These are phyloP conservation scores for Sitobion miscanthi DNA, from an alignment of 1,140 invertebrate genomes.

Conservation along the genomic window DNA sequence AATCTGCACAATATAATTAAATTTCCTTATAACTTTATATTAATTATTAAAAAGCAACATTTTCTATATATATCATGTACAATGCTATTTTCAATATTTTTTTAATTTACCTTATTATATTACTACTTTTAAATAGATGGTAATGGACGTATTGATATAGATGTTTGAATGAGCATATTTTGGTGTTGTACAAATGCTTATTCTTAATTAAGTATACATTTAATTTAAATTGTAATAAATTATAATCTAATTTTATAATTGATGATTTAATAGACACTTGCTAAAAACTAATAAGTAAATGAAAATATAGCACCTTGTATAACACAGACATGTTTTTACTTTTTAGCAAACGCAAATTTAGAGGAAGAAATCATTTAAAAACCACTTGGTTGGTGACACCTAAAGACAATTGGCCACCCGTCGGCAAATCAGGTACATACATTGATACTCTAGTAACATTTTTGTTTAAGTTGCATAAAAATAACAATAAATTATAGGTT, in stretches of 20 bases:
- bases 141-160: not conserved
- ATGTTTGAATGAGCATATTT: not conserved
- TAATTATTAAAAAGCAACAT: no score
- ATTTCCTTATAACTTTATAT: no score
- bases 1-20: no score
- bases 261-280: not conserved
- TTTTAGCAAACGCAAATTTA: conserved; percentile 68
- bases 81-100: no score
- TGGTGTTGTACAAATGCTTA: not conserved
- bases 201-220: not conserved
- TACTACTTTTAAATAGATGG: not conserved
- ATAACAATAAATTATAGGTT: conserved; percentile 63
- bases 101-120: not conserved
- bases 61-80: no score
- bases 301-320: not conserved
- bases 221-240: not conserved
- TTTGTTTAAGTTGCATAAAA: conserved; percentile 15
- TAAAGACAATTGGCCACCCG: conserved; percentile 73
- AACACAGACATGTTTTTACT: not conserved
- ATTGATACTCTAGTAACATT: conserved; percentile 23
- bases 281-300: not conserved
- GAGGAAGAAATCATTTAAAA: conserved; percentile 68
- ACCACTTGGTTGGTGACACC: conserved; percentile 72
- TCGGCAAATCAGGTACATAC: conserved; percentile 68
- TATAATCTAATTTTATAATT: not conserved